Conservation (phyloP, 2,113 vertebrate genomes). For the Malurus elegans region DNA sequence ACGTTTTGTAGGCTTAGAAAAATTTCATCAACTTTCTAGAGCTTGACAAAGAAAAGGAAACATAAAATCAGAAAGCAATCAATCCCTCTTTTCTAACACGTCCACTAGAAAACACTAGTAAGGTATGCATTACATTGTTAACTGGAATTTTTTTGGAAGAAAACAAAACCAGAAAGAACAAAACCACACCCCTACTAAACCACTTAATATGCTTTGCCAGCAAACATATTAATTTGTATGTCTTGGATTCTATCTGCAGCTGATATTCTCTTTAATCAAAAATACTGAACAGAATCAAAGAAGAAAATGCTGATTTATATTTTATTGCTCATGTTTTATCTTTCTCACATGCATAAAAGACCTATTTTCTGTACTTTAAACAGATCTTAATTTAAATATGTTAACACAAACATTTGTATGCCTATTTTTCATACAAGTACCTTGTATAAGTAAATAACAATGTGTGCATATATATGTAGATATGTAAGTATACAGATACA, state of each 20-base stretch:
- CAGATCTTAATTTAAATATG: conserved; percentile 37
- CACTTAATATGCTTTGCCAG: conserved; percentile 12
- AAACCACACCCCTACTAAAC: not conserved
- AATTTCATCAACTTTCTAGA: not conserved
- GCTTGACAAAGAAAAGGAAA: not conserved
- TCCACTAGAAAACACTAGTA: not conserved
- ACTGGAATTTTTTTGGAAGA: not conserved
- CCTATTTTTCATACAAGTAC: conserved; percentile 1
- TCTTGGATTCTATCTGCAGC: conserved; percentile 47
- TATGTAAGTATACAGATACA: not conserved
- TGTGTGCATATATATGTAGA: not conserved
- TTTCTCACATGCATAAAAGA: conserved; percentile 30
- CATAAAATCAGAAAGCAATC: not conserved
- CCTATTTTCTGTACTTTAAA: conserved; percentile 37
- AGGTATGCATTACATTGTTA: not conserved
- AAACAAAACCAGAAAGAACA: not conserved
- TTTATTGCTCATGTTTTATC: conserved; percentile 56
- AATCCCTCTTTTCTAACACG: not conserved
- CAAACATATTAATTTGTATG: conserved; percentile 47
- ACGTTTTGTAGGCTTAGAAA: not conserved
- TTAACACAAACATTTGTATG: conserved; percentile 20
- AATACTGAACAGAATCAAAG: conserved; percentile 56
- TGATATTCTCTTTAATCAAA: conserved; percentile 69
- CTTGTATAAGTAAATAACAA: not conserved
- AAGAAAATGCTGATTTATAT: conserved; percentile 59